Conservation (phyloP, 2,888 invertebrate genomes). For the Tigriopus californicus region DNA sequence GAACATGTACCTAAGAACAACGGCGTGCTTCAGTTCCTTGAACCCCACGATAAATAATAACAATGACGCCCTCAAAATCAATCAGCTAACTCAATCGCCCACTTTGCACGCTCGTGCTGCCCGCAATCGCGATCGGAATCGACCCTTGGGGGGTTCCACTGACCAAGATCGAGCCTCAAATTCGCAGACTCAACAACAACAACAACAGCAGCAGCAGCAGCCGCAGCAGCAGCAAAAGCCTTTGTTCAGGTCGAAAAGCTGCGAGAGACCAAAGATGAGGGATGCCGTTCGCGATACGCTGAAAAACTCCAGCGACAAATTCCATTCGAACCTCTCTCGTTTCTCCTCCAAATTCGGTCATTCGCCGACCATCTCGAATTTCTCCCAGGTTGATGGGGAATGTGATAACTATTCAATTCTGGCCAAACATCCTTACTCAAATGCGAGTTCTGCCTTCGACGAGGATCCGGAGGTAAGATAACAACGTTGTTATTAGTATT, state of each 20-base stretch:
- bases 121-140: background rate
- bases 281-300: background rate
- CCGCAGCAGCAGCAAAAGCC: background rate
- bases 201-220: background rate
- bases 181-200: background rate
- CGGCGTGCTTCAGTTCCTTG: background rate
- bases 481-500: too few relatives aligned
- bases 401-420: too few relatives aligned
- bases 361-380: too few relatives aligned
- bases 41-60: background rate
- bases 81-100: conserved; percentile 1
- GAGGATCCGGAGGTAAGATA: too few relatives aligned
- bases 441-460: too few relatives aligned
- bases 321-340: background rate
- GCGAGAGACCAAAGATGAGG: conserved; percentile 6
- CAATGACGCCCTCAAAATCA: background rate
- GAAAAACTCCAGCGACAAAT: background rate
- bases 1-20: background rate
- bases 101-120: background rate
- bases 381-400: too few relatives aligned
- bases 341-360: conserved; percentile 2
- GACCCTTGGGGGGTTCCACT: background rate
- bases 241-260: conserved; percentile 5
- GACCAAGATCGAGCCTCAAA: background rate
- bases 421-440: too few relatives aligned